A percentile compares a stretch with the other conserved stretches of the same genome.
Evolutionary conservation across 2,888 invertebrate genomes (phyloP).

Genomic region (Megamerina dolium): DNA sequence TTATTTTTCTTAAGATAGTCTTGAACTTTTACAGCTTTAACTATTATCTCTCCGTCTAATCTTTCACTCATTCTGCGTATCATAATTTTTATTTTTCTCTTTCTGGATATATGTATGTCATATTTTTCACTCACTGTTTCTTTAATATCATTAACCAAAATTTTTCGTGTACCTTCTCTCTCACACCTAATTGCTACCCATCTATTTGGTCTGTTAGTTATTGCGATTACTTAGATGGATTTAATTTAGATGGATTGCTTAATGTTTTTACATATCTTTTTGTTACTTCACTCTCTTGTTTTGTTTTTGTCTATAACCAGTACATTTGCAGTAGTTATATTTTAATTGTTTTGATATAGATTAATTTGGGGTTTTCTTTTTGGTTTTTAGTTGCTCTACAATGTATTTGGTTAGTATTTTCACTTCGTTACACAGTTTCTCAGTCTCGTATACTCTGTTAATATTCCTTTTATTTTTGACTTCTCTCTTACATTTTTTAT

Average conservation of each 20-base stretch:
- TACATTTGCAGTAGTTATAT: neutral
- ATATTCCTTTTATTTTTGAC: too few relatives aligned
- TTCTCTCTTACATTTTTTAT: too few relatives aligned
- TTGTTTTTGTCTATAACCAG: neutral
- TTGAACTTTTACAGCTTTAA: too few relatives aligned
- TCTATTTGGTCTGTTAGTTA: too few relatives aligned
- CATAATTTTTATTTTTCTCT: conserved; percentile 2
- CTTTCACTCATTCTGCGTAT: neutral
- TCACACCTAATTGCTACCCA: too few relatives aligned
- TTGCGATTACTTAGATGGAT: too few relatives aligned
- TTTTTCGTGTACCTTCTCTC: neutral
- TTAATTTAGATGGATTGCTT: neutral
- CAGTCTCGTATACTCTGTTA: too few relatives aligned
- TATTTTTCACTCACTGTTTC: neutral
- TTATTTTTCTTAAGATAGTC: too few relatives aligned
- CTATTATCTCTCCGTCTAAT: neutral
- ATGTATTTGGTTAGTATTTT: too few relatives aligned
- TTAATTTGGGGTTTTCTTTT: neutral
- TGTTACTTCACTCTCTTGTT: conserved; percentile 2
- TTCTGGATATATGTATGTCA: neutral
- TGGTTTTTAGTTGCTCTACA: neutral
- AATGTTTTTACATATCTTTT: neutral
- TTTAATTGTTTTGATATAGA: neutral
- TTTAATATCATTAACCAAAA: conserved; percentile 1
- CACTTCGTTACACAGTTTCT: too few relatives aligned